phyloP scores from a whole-genome alignment of 2,888 invertebrate genomes.

The Carcina quercana region DNA sequence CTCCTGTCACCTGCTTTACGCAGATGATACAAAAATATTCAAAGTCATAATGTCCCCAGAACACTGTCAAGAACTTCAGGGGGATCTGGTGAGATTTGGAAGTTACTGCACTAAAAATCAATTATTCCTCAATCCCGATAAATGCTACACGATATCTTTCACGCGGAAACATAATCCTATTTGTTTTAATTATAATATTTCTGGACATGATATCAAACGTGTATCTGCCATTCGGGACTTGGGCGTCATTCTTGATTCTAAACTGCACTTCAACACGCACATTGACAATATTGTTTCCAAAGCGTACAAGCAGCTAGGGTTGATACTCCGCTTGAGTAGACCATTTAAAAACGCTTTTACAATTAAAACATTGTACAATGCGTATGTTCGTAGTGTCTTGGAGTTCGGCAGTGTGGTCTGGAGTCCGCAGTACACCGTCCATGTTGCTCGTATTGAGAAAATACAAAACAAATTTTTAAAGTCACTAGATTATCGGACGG shows the following conservation, averaged over 20 bases:
- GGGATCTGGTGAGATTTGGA: slow-evolving; percentile 1
- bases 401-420: slow-evolving; percentile 5
- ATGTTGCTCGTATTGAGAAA: neutral
- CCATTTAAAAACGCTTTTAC: slow-evolving; percentile 1
- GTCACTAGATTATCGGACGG: neutral
- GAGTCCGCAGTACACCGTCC: neutral
- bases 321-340: slow-evolving; percentile 3
- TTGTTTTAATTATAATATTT: neutral
- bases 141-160: neutral
- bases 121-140: neutral
- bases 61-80: neutral
- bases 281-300: slow-evolving; percentile 2
- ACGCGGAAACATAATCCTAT: neutral
- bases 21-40: neutral
- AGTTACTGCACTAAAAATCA: neutral
- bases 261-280: slow-evolving; percentile 1
- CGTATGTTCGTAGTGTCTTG: slow-evolving; percentile 1
- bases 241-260: slow-evolving; percentile 4
- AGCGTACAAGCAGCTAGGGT: slow-evolving; percentile 3
- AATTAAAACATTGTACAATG: slow-evolving; percentile 1
- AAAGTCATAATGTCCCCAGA: neutral
- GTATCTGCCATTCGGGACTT: neutral
- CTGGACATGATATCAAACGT: neutral
- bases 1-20: neutral
- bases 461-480: neutral